Base-by-base conservation (phyloP, 2,797 vertebrate species). In the Labeo calbasu region DNA sequence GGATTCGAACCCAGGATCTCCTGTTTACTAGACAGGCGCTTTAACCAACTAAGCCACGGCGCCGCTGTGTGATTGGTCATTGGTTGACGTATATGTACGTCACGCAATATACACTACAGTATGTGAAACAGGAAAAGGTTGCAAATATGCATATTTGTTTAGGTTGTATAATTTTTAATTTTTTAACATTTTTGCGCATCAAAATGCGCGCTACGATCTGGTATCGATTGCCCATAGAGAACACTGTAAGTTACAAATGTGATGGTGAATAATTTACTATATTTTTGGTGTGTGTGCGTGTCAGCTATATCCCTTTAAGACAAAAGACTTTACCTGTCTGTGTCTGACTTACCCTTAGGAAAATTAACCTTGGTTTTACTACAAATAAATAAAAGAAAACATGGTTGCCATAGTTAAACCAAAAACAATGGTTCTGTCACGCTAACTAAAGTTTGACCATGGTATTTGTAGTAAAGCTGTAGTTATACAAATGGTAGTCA, bases 11-110 rank as follows among this genome's bases (percentile, higher is more conserved):
- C 88, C 88, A 89, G 88, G 88, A 89, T 88, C 88, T 89, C 88
- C 88, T 89, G 88, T 89, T 89, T 89, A 89, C 88, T 89, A 89
- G 88, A 89, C 88, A 89, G 88, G 88, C 88, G 88, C 88, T 89
- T 89, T 89, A 89, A 88, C 88, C 87, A 89, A 77, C 88, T 89
- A 89, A 89, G 87, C 87, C 88, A 89, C 88, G 88, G 88, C 88
- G 88, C 88, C 88, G 36, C 3, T 81, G 51, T 5, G 71, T 14
- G 14, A 43, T 12, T 40, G 12, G 55, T 6, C 1, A 6, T 1
- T 10, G 8, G 17, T 73, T 53, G 40, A 40, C 6, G 0, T 0
- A 82, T 48, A 77, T 59, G 15, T 68, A 71, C 15, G 8, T 19
- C 2, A 55, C 8, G 0, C 14, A 15, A 15, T 7, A 25, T 4